A percentile compares a stretch with the other conserved stretches of the same genome.
Evolutionary conservation across 2,888 invertebrate species (phyloP).

Genomic region (Cyclophora albipunctata): DNA sequence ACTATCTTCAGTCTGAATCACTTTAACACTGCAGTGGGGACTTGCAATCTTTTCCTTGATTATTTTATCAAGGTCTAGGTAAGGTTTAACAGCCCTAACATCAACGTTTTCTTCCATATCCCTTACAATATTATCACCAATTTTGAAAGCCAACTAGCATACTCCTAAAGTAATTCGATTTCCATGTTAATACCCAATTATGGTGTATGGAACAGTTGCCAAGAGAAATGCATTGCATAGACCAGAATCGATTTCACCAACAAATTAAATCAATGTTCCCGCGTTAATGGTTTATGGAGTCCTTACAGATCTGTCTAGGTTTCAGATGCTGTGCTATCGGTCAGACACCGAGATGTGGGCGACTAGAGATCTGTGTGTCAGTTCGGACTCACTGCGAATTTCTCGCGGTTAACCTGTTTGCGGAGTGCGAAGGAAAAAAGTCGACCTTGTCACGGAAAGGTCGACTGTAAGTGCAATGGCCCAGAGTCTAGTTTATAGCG

Average conservation of each 20-base stretch:
- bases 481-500: slow-evolving; percentile 38
- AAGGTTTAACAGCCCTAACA: no score
- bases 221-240: slow-evolving; percentile 8
- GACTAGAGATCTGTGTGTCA: slow-evolving; percentile 35
- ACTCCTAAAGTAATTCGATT: no score
- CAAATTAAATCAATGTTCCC: slow-evolving; percentile 15
- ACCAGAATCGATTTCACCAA: slow-evolving; percentile 15
- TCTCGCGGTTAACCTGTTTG: slow-evolving; percentile 59
- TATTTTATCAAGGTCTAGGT: no score
- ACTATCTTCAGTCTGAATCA: no score
- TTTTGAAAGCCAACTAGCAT: no score
- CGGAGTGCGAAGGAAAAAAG: slow-evolving; percentile 34
- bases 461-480: slow-evolving; percentile 32
- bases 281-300: slow-evolving; percentile 15
- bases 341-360: slow-evolving; percentile 23
- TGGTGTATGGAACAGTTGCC: neutral
- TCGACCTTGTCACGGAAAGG: slow-evolving; percentile 27
- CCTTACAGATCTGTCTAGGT: slow-evolving; percentile 15
- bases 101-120: no score
- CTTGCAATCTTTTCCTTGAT: no score
- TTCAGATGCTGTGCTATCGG: slow-evolving; percentile 32
- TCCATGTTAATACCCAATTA: neutral
- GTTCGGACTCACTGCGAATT: slow-evolving; percentile 52
- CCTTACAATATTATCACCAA: no score
- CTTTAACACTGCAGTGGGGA: no score